Evolutionary conservation across 37 sponge, comb jelly and placozoan species (phyloP), one percentile per base, ranked within the genome.

Genomic region (Bolinopsis microptera): DNA sequence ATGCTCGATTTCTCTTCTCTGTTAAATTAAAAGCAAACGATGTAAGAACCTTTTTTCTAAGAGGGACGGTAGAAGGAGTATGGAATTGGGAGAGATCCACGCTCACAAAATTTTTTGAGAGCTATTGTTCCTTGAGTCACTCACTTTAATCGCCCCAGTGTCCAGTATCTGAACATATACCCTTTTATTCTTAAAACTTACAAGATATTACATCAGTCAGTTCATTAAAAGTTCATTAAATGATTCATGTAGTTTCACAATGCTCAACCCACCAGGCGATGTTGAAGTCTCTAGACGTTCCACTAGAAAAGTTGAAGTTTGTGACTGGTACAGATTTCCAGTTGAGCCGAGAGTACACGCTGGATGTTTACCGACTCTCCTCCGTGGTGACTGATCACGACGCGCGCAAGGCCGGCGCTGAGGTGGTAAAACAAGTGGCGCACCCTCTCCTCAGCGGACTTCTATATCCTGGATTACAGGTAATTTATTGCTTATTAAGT

Each of bases 371-470:
- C 93, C 36, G 95, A 32, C 95, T 98, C 94, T 61, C 96, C 9
- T 95, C 98, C 24, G 94, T 95, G 0, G 96, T 98, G 35, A 98
- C 97, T 22, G 98, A 98, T 95, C 98, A 98, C 93, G 98, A 98
- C 95, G 98, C 98, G n/a, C 96, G 96, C 95, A 98, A 98, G 94
- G 98, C 98, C 22, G 98, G 98, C 31, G 95, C 98, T 28, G 98
- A 98, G 93, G 98, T 98, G 0, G 98, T 98, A 93, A 98, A 98
- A 76, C 98, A 98, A 61, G 97, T 96, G 35, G 94, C 95, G 80
- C 96, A 95, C 83, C 94, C 98, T 39, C 94, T 97, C 0, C 95
- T 98, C 23, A 96, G 96, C 92, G 97, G 98, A 34, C 94, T 98
- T 9, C 96, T 98, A 22, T 98, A 98, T 48, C 98, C 98, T 30